A percentile compares a stretch with the other conserved stretches of the same genome.
These are phyloP conservation scores for Lordiphosa mommai DNA, from an alignment of 1,140 invertebrate species.

Conservation along the genomic window DNA sequence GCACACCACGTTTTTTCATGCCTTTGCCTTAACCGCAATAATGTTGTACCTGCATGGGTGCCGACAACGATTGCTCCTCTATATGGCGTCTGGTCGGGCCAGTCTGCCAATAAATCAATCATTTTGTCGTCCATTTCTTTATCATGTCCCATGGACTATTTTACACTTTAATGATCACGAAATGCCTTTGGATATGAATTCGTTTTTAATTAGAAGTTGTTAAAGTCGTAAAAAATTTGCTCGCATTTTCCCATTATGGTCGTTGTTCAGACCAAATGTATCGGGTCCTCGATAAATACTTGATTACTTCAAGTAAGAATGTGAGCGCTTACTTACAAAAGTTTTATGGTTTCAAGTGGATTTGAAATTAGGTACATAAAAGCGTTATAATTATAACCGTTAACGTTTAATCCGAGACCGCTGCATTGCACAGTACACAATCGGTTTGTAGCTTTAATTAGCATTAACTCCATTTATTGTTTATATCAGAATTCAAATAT, in stretches of 20 bases:
- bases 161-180: constrained; percentile 75
- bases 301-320: constrained; percentile 4
- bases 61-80: constrained; percentile 7
- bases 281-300: constrained; percentile 9
- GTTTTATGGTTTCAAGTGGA: not conserved
- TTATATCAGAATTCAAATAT: too few species aligned
- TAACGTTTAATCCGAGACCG: too few species aligned
- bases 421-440: too few species aligned
- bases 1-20: constrained; percentile 61
- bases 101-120: constrained; percentile 69
- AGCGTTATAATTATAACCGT: too few species aligned
- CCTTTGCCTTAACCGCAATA: constrained; percentile 20
- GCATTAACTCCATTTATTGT: too few species aligned
- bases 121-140: constrained; percentile 43
- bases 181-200: constrained; percentile 66
- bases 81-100: constrained; percentile 35
- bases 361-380: too few species aligned
- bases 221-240: constrained; percentile 74
- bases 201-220: constrained; percentile 74
- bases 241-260: constrained; percentile 44
- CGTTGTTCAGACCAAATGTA: constrained; percentile 14
- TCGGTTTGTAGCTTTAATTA: too few species aligned
- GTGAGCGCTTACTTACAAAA: constrained; percentile 12
- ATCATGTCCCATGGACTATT: constrained; percentile 37
- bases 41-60: constrained; percentile 28